These are phyloP conservation scores for Coboldia fuscipes DNA, from an alignment of 1,140 invertebrate species.

Conservation along the genomic window DNA sequence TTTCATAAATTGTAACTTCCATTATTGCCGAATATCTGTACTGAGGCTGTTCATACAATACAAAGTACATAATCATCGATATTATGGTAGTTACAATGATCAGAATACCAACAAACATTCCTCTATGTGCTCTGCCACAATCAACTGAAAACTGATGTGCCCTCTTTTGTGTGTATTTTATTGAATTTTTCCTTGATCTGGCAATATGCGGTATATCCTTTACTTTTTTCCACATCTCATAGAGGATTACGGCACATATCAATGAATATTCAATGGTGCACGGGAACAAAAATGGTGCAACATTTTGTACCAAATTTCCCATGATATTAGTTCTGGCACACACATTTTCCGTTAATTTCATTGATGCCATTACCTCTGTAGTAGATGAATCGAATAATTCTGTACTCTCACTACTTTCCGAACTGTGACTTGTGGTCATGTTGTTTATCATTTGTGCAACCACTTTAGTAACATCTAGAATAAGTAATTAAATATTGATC, in stretches of 20 bases:
- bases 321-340: slow-evolving; percentile 31
- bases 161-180: slow-evolving; percentile 16
- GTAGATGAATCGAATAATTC: too few relatives aligned
- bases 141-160: slow-evolving; percentile 69
- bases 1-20: slow-evolving; percentile 54
- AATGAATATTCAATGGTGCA: slow-evolving; percentile 75
- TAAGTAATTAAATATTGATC: too few relatives aligned
- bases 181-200: slow-evolving; percentile 13
- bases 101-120: slow-evolving; percentile 67
- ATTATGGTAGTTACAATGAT: slow-evolving; percentile 71
- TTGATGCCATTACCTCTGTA: too few relatives aligned
- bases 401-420: too few relatives aligned
- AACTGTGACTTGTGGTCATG: too few relatives aligned
- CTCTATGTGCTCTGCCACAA: slow-evolving; percentile 70
- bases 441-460: too few relatives aligned
- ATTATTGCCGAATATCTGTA: slow-evolving; percentile 43
- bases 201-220: slow-evolving; percentile 19
- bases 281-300: slow-evolving; percentile 70
- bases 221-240: slow-evolving; percentile 62
- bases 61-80: slow-evolving; percentile 78
- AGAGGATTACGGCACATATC: slow-evolving; percentile 65
- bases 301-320: slow-evolving; percentile 52
- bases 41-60: slow-evolving; percentile 45
- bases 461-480: too few relatives aligned
- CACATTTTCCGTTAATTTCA: background rate